Base-by-base conservation (phyloP, 2,113 vertebrate genomes). In the Holacanthus passer region DNA sequence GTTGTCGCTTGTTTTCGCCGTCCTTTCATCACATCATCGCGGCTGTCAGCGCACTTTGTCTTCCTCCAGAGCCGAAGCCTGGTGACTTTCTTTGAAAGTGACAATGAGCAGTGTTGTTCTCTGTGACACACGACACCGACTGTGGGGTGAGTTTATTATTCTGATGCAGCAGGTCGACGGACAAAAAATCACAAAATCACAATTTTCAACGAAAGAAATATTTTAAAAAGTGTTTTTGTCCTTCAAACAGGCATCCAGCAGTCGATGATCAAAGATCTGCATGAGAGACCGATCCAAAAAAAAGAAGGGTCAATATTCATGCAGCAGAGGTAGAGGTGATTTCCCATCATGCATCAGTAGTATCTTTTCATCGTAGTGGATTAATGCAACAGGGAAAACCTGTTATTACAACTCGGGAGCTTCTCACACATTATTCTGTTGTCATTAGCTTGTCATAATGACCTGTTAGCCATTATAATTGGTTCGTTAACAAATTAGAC, bases 21-120 rank as follows among this genome's bases (percentile, higher is more conserved):
- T 86, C 80, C 78, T 55, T 83, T 81, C 76, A 75, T 84, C 47
- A 50, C 68, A 12, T 83, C 77, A 27, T 45, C 2, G 24, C 59
- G 52, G 50, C 56, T 20, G 47, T 52, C 50, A 0, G 24, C 20
- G 55, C 19, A n/a, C 32, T 66, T 65, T 70, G 29, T 72, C 71
- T 52, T 53, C 64, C 12, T 65, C 43, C 59, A 29, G 37, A 75
- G n/a, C 14, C 0, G 7, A 47, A 45, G 31, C 56, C 0, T 66
- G 12, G 0, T 20, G 29, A 53, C 65, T 60, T 24, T 35, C 53
- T 83, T 47, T 29, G 29, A 58, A 35, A 4, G 24, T 4, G 74
- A 29, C 58, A 7, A 4, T 35, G 41, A 52, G 50, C 32, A 24
- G 29, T 22, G 72, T 35, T 52, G 16, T 14, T 22, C 8, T 55